Evolutionary conservation across 2,113 vertebrate genomes (phyloP), one percentile per base, ranked within the genome.

Genomic region (Brachirus orientalis): DNA sequence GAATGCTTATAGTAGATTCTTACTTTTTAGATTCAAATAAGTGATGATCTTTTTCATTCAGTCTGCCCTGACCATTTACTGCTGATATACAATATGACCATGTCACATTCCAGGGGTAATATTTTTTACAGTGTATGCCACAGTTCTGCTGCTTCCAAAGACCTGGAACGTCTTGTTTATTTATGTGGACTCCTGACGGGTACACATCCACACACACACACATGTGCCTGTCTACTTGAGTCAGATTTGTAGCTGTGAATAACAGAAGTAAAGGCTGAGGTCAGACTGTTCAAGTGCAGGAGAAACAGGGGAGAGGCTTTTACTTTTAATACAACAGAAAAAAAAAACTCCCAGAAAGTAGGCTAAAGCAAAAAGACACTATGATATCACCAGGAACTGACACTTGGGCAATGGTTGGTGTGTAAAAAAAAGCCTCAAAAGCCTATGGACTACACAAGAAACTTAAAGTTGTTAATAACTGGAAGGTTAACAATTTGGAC

Each of bases 171-270:
- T 6, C 41, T 69, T 55, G 55, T 72, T 75, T 67, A 45, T 68
- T 62, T 63, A 33, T 54, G 38, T 59, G 50, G 17, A 55, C 13
- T 65, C 64, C 54, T 62, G 54, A 52, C 50, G 75, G 68, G 33
- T n/a, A n/a, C 43, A 22, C 53, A 3, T 7, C 16, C 28, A 38
- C 14, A 22, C 43, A 19, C 22, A 13, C 57, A 71, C 54, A 75
- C 65, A 61, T 74, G 81, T 62, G 73, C 82, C 69, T 84, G 86
- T 89, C 84, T 75, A 66, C 50, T 44, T 43, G 77, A 64, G 71
- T 88, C 76, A 90, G 48, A 80, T 89, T 79, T 75, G 61, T 36
- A 47, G 72, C 43, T 45, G 57, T 91, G 63, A 91, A 91, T 90
- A 88, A 90, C 89, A 51, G 47, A 90, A 57, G 54, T 79, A 68